phyloP scores from a whole-genome alignment of 2,113 vertebrate species.

The Fulica atra region DNA sequence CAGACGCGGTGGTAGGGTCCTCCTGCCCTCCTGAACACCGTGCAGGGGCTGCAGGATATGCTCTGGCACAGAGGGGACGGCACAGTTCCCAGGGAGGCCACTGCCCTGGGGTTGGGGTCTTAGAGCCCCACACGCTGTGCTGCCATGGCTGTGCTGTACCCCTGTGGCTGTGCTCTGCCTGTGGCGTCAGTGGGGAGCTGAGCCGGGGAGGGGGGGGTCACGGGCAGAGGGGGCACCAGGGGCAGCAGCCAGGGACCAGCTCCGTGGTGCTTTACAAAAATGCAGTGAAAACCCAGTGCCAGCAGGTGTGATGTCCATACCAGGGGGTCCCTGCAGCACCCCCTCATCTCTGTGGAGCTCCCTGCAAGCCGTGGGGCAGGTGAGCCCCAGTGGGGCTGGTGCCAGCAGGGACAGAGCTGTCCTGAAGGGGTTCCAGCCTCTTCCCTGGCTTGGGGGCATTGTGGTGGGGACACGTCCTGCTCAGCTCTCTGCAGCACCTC shows the following conservation, averaged over 20 bases:
- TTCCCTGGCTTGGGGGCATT: fast-evolving
- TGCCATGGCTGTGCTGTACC: too few relatives aligned
- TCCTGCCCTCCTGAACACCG: fast-evolving
- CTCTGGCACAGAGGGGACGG: not conserved
- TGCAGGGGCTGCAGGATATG: not conserved
- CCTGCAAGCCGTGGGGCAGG: not conserved
- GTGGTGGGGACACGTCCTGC: not conserved
- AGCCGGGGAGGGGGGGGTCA: too few relatives aligned
- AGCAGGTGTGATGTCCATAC: fast-evolving
- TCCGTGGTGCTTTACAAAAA: not conserved
- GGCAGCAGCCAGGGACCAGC: not conserved
- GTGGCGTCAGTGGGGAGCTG: fast-evolving
- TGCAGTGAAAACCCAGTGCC: not conserved
- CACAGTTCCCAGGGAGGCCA: not conserved
- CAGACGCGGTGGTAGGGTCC: not conserved
- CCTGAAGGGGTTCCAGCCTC: not conserved
- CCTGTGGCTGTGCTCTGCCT: not conserved
- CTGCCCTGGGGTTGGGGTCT: not conserved
- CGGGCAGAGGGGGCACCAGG: not conserved
- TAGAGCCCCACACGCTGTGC: not conserved
- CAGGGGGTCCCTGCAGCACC: not conserved
- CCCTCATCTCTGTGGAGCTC: not conserved
- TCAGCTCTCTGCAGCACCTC: not conserved
- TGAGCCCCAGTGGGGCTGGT: not conserved
- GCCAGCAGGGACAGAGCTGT: not conserved